Evolutionary conservation across 2,888 invertebrate species (phyloP), one percentile per base, ranked within the genome.

Genomic region (Eristalinus sepulchralis): DNA sequence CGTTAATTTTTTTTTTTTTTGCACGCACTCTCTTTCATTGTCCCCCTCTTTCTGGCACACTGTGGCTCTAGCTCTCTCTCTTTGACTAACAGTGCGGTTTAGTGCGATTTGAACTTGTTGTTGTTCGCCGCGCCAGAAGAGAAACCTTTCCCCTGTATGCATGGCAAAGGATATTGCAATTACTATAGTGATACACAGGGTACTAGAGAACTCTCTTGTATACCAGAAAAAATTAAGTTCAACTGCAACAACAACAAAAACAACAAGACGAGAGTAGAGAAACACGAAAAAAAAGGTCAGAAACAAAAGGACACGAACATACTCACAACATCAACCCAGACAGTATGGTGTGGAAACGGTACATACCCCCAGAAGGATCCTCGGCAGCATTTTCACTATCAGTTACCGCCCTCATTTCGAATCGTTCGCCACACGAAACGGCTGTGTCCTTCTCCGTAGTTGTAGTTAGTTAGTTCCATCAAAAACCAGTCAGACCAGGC

Each of bases 331-430:
- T 17, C 59, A 53, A 17, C 47, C 67, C 68, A 81, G 82, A 77
- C 82, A 70, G 85, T 78, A 75, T 79, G 86, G 78, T 86, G 47
- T 86, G 73, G 66, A 62, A 73, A 70, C 55, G 31, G 33, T 68
- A 85, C 68, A 73, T 70, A 82, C 68, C 82, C 59, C 78, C 70
- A 66, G 71, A 59, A 75, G 82, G 86, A 86, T 86, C 75, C 55
- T 86, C 68, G 66, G 31, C 47, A 78, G 73, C 62, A 78, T 86
- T 86, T 79, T 79, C 73, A 68, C 73, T 67, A 86, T 83, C 83
- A 86, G 86, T 83, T 83, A 39, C 86, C 86, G 86, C 86, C 83
- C 86, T 83, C 83, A 83, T 83, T 86, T 72, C 27, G 78, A 73
- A 79, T 57, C 86, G 86, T 64, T 83, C 75, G 75, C 57, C 47